Conservation (phyloP, 2,888 invertebrate genomes). For the Tetragonisca angustula region DNA sequence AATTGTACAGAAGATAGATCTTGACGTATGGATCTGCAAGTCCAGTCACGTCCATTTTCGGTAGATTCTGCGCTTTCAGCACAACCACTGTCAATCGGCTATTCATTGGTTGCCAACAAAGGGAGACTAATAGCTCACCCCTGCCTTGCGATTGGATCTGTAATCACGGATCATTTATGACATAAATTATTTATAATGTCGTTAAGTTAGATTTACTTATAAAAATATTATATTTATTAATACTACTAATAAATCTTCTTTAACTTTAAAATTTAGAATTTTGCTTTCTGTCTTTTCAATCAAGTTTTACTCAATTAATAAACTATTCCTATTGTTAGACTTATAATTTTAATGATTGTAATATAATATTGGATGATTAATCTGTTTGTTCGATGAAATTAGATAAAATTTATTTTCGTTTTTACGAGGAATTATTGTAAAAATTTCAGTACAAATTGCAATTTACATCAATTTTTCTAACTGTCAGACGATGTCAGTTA, state of each 20-base stretch:
- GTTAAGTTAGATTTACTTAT: too few species aligned
- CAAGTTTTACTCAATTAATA: background rate
- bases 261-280: too few species aligned
- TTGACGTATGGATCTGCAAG: constrained; percentile 99
- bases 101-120: constrained; percentile 99
- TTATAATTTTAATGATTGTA: background rate
- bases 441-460: background rate
- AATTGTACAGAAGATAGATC: constrained; percentile 97
- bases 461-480: background rate
- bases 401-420: background rate
- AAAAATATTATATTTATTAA: background rate
- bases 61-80: constrained; percentile 97
- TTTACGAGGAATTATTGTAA: background rate
- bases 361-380: background rate
- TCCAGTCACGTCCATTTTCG: constrained; percentile 99
- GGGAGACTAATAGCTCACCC: constrained; percentile 96
- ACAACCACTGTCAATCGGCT: constrained; percentile 98
- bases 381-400: background rate
- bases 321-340: background rate
- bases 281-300: background rate
- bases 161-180: background rate
- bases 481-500: too few species aligned
- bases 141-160: constrained; percentile 96
- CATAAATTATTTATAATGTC: too few species aligned
- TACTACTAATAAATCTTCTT: too few species aligned